Percentiles rank a stretch among this genome's conserved stretches.
phyloP scores from a whole-genome alignment of 1,140 invertebrate species.

The Tribolium madens region DNA sequence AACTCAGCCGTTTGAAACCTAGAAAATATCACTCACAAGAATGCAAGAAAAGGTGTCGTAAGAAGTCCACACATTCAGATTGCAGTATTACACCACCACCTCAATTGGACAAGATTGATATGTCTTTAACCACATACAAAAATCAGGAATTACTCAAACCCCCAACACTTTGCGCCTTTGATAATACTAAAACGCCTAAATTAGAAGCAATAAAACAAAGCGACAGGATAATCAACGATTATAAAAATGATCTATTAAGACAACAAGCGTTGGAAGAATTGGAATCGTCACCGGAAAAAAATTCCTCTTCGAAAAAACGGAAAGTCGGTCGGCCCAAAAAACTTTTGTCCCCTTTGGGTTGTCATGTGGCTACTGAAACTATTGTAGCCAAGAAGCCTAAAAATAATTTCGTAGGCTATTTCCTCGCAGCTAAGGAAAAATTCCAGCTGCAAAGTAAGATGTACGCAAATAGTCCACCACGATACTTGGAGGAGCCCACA shows the following conservation, averaged over 20 bases:
- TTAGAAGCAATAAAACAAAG: slow-evolving; percentile 35
- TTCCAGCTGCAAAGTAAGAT: slow-evolving; percentile 70
- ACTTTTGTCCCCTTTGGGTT: slow-evolving; percentile 73
- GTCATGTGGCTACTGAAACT: slow-evolving; percentile 75
- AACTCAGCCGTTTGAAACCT: slow-evolving; percentile 78
- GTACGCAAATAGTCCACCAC: slow-evolving; percentile 68
- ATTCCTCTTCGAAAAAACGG: slow-evolving; percentile 80
- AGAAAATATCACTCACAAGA: slow-evolving; percentile 67
- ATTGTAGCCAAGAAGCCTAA: slow-evolving; percentile 85
- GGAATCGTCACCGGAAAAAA: slow-evolving; percentile 59
- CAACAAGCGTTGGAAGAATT: slow-evolving; percentile 28
- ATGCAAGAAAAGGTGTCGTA: slow-evolving; percentile 65
- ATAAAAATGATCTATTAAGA: slow-evolving; percentile 17
- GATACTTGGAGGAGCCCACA: slow-evolving; percentile 62
- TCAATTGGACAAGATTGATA: slow-evolving; percentile 62
- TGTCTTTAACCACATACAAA: slow-evolving; percentile 51
- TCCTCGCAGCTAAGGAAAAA: slow-evolving; percentile 74
- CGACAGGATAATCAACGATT: slow-evolving; percentile 42
- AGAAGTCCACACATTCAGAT: slow-evolving; percentile 62
- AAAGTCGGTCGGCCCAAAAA: slow-evolving; percentile 87
- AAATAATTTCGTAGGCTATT: slow-evolving; percentile 73
- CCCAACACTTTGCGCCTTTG: slow-evolving; percentile 59
- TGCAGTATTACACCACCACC: slow-evolving; percentile 62
- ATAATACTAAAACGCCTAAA: slow-evolving; percentile 29
- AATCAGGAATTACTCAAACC: slow-evolving; percentile 63